Evolutionary conservation across 2,797 vertebrate species (phyloP).

Genomic region (Sebastolobus alascanus): DNA sequence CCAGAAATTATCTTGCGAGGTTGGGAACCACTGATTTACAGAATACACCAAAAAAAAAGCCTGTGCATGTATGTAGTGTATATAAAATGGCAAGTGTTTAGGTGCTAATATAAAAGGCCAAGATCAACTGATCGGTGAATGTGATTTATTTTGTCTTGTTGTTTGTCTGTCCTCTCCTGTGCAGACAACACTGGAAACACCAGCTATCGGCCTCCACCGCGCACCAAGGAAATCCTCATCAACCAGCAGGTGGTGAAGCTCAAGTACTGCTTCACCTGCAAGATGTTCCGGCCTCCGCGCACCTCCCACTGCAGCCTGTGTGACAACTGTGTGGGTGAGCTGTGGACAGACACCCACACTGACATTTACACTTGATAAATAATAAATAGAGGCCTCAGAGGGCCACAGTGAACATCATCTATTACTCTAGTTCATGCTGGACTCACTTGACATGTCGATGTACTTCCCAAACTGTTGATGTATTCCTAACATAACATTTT

Average conservation of each 20-base stretch:
- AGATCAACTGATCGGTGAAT: background rate
- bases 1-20: too few relatives aligned
- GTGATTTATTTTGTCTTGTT: too few relatives aligned
- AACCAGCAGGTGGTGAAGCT: constrained; percentile 95
- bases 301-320: constrained; percentile 97
- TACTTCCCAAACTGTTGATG: background rate
- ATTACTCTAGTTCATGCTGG: background rate
- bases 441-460: background rate
- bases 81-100: background rate
- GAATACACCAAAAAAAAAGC: too few relatives aligned
- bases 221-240: constrained; percentile 93
- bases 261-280: constrained; percentile 98
- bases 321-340: constrained; percentile 97
- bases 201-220: constrained; percentile 91
- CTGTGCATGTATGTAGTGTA: background rate
- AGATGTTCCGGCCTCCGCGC: constrained; percentile 95
- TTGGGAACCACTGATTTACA: too few relatives aligned
- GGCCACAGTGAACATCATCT: background rate
- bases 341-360: constrained; percentile 3
- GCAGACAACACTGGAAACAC: constrained; percentile 89
- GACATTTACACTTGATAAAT: constrained; percentile 55
- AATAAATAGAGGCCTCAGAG: constrained; percentile 30
- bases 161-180: constrained; percentile 1
- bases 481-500: background rate
- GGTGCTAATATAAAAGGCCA: too few relatives aligned